Percentiles rank a stretch among this genome's conserved stretches.
Conservation (phyloP, 2,797 vertebrate genomes). For the Sebastes minor region DNA sequence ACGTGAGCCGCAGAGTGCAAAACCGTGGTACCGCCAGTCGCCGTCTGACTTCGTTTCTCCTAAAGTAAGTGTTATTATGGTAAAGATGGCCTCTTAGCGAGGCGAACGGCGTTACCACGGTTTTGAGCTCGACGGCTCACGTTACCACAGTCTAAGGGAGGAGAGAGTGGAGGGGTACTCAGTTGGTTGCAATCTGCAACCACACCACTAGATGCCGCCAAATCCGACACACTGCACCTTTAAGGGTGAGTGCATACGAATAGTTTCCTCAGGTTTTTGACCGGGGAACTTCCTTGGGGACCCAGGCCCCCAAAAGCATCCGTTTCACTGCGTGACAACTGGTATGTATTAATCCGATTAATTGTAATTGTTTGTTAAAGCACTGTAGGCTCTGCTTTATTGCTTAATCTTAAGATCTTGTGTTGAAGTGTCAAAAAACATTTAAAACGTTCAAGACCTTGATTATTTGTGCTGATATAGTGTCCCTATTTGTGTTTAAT, state of each 20-base stretch:
- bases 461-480: background rate
- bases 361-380: background rate
- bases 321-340: background rate
- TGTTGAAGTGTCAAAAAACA: background rate
- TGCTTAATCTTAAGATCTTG: background rate
- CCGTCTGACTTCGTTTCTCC: too few species aligned
- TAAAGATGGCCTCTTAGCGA: fast-evolving
- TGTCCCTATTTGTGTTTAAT: background rate
- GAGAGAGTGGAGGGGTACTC: too few species aligned
- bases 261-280: background rate
- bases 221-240: too few species aligned
- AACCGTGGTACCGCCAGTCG: too few species aligned
- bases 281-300: too few species aligned
- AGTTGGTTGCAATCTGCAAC: too few species aligned
- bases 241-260: background rate
- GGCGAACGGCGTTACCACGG: too few species aligned
- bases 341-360: background rate
- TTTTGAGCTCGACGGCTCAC: too few species aligned
- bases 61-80: too few species aligned
- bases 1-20: too few species aligned
- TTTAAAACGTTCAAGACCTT: background rate
- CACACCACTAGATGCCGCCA: too few species aligned
- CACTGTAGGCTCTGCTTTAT: background rate
- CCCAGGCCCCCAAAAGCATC: background rate
- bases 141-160: too few species aligned